Conservation (phyloP, 1,140 invertebrate species). For the Rhagoletis zephyria region DNA sequence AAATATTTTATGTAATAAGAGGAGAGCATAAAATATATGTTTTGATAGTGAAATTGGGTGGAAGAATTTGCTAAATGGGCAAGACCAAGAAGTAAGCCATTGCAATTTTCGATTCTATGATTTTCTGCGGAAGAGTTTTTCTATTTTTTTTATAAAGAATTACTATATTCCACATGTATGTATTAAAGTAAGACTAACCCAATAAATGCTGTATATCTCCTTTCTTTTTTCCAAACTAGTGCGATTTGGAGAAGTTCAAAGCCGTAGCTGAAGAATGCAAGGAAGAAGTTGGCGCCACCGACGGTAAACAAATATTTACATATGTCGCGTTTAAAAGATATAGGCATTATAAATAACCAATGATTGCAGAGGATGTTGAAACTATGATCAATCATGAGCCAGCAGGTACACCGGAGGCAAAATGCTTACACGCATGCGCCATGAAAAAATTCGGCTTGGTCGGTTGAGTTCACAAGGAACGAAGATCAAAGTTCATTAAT, state of each 20-base stretch:
- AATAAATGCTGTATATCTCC: neutral
- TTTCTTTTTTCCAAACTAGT: conserved; percentile 14
- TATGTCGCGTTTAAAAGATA: neutral
- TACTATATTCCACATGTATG: too few relatives aligned
- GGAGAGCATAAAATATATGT: too few relatives aligned
- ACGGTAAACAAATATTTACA: conserved; percentile 49
- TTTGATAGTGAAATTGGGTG: too few relatives aligned
- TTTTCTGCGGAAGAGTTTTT: too few relatives aligned
- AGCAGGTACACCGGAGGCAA: conserved; percentile 41
- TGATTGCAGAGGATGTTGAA: conserved; percentile 53
- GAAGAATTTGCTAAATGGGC: too few relatives aligned
- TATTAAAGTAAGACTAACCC: too few relatives aligned
- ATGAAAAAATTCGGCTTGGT: conserved; percentile 53
- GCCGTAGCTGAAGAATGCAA: conserved; percentile 51
- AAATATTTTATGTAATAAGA: too few relatives aligned
- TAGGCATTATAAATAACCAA: neutral
- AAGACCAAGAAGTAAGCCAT: too few relatives aligned
- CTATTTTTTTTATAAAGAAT: too few relatives aligned
- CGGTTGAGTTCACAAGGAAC: neutral
- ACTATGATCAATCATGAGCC: conserved; percentile 42
- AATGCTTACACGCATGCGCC: conserved; percentile 55
- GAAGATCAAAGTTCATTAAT: neutral
- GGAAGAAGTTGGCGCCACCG: conserved; percentile 54
- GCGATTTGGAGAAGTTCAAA: neutral
- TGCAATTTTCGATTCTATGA: too few relatives aligned